A percentile compares a stretch with the other conserved stretches of the same genome.
Conservation (phyloP, 2,113 vertebrate species). For the Pedionomus torquatus region DNA sequence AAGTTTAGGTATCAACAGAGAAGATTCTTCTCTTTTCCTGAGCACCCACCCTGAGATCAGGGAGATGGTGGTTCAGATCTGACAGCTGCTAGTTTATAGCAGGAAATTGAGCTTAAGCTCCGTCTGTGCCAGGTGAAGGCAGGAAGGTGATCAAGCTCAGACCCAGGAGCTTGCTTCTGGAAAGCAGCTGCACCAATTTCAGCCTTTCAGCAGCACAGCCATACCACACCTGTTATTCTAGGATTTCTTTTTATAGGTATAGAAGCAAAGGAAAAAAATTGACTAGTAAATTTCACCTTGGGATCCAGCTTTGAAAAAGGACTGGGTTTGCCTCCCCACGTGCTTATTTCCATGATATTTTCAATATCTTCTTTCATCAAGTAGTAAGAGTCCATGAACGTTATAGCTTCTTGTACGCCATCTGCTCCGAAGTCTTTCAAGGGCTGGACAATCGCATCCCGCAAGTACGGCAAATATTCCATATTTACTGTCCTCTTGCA, state of each 20-base stretch:
- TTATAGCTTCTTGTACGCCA: slow-evolving; percentile 82
- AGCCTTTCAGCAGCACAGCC: neutral
- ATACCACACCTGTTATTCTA: neutral
- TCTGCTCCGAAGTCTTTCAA: slow-evolving; percentile 81
- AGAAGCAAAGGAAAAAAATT: neutral
- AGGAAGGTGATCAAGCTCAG: fast-evolving
- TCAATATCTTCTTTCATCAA: slow-evolving; percentile 94
- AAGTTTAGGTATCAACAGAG: neutral
- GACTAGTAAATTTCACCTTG: slow-evolving; percentile 80
- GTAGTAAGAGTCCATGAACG: slow-evolving; percentile 90
- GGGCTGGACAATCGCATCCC: slow-evolving; percentile 84
- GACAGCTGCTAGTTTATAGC: neutral
- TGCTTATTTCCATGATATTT: slow-evolving; percentile 92
- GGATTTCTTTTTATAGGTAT: neutral
- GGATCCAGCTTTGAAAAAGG: slow-evolving; percentile 91
- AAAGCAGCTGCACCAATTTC: neutral
- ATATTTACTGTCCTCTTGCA: slow-evolving; percentile 89
- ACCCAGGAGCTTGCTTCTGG: neutral
- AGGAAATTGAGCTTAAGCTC: neutral
- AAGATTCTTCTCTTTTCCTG: neutral
- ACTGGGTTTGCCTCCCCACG: slow-evolving; percentile 87
- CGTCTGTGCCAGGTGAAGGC: neutral
- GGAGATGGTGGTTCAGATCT: neutral
- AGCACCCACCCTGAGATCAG: neutral
- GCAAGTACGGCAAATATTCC: slow-evolving; percentile 88